Percentiles rank a stretch among this genome's conserved stretches.
Evolutionary conservation across 1,140 invertebrate genomes (phyloP).

Genomic region (Parasteatoda tepidariorum): DNA sequence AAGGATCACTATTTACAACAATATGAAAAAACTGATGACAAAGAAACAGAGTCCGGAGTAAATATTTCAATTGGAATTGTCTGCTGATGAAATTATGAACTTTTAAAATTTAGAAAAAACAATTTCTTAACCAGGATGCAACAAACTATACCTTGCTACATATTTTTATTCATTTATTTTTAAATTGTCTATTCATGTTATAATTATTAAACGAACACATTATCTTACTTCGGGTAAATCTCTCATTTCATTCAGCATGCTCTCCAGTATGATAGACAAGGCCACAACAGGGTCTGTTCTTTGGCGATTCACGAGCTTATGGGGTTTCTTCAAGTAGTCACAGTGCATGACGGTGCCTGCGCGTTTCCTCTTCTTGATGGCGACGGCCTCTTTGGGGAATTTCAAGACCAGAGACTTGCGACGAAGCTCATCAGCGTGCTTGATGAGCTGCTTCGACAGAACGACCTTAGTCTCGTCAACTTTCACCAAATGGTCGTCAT

Average conservation of each 20-base stretch:
- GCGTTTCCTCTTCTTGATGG: slow-evolving; percentile 75
- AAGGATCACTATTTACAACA: neutral
- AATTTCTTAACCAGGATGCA: too few species aligned
- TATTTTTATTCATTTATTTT: neutral
- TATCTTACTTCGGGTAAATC: slow-evolving; percentile 82
- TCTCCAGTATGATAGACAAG: slow-evolving; percentile 90
- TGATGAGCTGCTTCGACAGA: slow-evolving; percentile 64
- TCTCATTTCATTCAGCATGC: slow-evolving; percentile 93
- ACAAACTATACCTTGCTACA: neutral
- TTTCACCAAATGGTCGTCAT: slow-evolving; percentile 84
- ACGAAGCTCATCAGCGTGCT: slow-evolving; percentile 86
- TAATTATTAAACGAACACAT: neutral
- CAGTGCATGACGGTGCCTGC: slow-evolving; percentile 79
- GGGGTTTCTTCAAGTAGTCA: slow-evolving; percentile 91
- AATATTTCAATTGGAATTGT: too few species aligned
- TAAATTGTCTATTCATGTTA: too few species aligned
- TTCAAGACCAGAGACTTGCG: slow-evolving; percentile 83
- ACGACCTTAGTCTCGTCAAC: slow-evolving; percentile 79
- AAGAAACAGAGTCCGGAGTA: too few species aligned
- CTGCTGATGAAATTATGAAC: too few species aligned
- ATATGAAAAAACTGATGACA: neutral
- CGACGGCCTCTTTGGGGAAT: slow-evolving; percentile 82
- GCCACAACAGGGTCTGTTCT: slow-evolving; percentile 97
- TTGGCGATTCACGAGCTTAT: slow-evolving; percentile 87
- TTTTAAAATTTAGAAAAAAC: too few species aligned